Evolutionary conservation across 2,113 vertebrate species (phyloP).

Genomic region (Nothocercus nigrocapillus): DNA sequence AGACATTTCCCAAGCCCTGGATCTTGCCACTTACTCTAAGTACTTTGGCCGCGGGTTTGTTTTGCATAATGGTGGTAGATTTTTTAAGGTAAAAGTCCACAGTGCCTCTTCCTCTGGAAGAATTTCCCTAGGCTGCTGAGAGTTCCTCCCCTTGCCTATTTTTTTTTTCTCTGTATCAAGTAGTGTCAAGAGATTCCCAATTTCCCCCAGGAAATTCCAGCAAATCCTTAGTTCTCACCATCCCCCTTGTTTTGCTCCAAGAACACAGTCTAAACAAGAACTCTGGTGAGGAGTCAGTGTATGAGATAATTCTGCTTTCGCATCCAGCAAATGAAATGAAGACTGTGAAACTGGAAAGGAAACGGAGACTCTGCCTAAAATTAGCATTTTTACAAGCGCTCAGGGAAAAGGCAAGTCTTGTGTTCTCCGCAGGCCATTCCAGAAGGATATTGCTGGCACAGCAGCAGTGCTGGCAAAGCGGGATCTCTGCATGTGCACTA

Average conservation of each 20-base stretch:
- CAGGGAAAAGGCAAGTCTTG: not conserved
- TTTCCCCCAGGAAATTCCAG: not conserved
- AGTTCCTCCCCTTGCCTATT: not conserved
- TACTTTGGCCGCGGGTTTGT: slow-evolving; percentile 78
- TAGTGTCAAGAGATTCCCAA: not conserved
- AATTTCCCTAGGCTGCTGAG: slow-evolving; percentile 43
- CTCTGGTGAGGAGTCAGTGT: too few species aligned
- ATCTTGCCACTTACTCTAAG: slow-evolving; percentile 80
- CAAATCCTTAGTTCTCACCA: not conserved
- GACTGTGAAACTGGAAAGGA: not conserved
- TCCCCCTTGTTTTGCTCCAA: not conserved
- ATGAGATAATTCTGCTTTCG: not conserved
- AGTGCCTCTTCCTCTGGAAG: slow-evolving; percentile 67
- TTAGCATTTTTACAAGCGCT: not conserved
- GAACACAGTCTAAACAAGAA: not conserved
- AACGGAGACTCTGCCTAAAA: not conserved
- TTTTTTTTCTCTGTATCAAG: slow-evolving; percentile 7
- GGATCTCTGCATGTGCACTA: too few species aligned
- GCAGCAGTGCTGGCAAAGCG: not conserved
- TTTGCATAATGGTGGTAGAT: slow-evolving; percentile 75
- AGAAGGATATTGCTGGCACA: not conserved
- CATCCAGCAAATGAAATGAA: not conserved
- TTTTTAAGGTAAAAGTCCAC: slow-evolving; percentile 77
- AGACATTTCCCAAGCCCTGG: slow-evolving; percentile 60
- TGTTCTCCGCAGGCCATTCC: not conserved